Base-by-base conservation (phyloP, 2,113 vertebrate species). In the Podocnemis expansa region DNA sequence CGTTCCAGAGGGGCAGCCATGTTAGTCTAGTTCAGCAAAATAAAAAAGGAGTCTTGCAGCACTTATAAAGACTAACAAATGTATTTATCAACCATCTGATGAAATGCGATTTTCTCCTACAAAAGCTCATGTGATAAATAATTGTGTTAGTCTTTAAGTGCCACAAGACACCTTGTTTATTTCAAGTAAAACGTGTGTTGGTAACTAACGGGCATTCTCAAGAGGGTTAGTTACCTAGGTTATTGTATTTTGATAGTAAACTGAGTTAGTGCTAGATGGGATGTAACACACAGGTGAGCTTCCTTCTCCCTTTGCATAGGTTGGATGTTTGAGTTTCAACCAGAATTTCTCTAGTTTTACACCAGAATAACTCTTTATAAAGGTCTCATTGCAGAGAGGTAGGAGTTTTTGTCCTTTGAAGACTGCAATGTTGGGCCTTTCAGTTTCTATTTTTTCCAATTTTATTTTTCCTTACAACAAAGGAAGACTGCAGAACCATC, bases 371-470 rank as follows among this genome's bases (percentile, higher is more conserved):
- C 34, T 27, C 22, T n/a, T n/a, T 27, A 49, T 41, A 13, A 76
- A 24, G 29, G 63, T 21, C 10, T 51, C 24, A 49, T 24, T 41
- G 13, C 25, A 5, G 22, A 10, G 49, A 51, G 0, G 8, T 1
- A 60, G 38, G 27, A 22, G 27, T 17, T 63, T 47, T 67, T 43
- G 41, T 45, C 73, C 25, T 25, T 5, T 0, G 6, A 80, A 87
- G 76, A 52, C 4, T 5, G 83, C 58, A 87, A 2, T 0, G 0
- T 3, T 1, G 27, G 54, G 22, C 76, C 31, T 4, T 43, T 41
- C 70, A 2, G 25, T 81, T 58, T 22, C 78, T 38, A 34, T 2
- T 10, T 25, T 45, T 76, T 27, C 25, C 25, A 45, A 11, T 76
- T 27, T 70, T 17, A n/a, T 19, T 67, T 38, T 67, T 67, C n/a